These are phyloP conservation scores for Labroides dimidiatus DNA, from an alignment of 2,797 vertebrate genomes.

Conservation along the genomic window DNA sequence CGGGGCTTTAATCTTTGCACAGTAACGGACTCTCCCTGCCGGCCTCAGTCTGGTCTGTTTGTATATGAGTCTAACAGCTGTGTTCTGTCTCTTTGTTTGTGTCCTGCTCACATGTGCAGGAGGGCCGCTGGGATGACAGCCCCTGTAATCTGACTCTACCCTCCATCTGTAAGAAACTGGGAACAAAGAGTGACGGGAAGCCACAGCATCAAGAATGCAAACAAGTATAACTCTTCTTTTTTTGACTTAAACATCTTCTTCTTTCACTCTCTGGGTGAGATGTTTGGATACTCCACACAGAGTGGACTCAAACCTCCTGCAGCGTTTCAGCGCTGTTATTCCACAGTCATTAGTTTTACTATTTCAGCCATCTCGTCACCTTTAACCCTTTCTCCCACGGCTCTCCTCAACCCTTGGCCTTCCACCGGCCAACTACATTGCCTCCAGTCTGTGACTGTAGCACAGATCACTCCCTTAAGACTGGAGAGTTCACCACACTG, in stretches of 20 bases:
- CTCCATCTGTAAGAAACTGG: conserved; percentile 94
- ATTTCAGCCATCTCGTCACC: conserved; percentile 44
- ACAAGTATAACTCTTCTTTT: conserved; percentile 80
- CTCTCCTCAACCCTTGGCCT: conserved; percentile 11
- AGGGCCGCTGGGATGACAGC: conserved; percentile 97
- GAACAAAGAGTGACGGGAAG: conserved; percentile 87
- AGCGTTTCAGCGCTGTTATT: conserved; percentile 45
- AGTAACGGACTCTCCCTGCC: conserved; percentile 21
- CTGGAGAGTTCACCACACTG: conserved; percentile 22
- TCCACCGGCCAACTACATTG: conserved; percentile 1
- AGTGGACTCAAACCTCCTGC: conserved; percentile 49
- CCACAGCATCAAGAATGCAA: conserved; percentile 91
- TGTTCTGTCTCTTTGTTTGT: conserved; percentile 57
- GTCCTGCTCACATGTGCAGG: conserved; percentile 78
- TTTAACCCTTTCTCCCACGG: conserved; percentile 40
- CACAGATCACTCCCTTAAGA: conserved; percentile 44
- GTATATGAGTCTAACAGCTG: conserved; percentile 62
- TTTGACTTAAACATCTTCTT: background rate
- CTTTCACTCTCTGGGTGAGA: background rate
- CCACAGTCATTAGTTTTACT: conserved; percentile 62
- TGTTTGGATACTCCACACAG: conserved; percentile 35
- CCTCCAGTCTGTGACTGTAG: conserved; percentile 29
- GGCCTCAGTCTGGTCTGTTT: conserved; percentile 20
- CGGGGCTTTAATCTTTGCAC: conserved; percentile 14
- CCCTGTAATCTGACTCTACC: conserved; percentile 95